Percentiles rank a stretch among this genome's conserved stretches.
Evolutionary conservation across 2,888 invertebrate species (phyloP).

Genomic region (Patella pellucida): DNA sequence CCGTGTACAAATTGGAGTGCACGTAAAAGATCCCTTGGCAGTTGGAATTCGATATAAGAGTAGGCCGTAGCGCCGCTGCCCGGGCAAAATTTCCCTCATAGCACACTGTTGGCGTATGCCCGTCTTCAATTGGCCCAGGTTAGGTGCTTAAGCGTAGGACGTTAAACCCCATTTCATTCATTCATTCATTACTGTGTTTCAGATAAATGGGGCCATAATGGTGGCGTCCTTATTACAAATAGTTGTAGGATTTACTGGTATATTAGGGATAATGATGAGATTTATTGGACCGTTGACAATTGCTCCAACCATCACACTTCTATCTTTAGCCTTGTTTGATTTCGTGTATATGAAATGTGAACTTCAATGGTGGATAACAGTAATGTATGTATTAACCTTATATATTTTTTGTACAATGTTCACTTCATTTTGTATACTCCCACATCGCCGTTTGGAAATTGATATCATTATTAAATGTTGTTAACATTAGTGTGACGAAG

Average conservation of each 20-base stretch:
- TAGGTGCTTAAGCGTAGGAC: too few relatives aligned
- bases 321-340: slow-evolving; percentile 85
- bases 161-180: too few relatives aligned
- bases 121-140: too few relatives aligned
- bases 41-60: too few relatives aligned
- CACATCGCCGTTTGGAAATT: too few relatives aligned
- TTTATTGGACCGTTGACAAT: slow-evolving; percentile 88
- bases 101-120: too few relatives aligned
- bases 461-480: too few relatives aligned
- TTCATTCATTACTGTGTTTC: neutral
- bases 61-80: too few relatives aligned
- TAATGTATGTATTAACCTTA: slow-evolving; percentile 76
- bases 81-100: too few relatives aligned
- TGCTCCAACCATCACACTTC: slow-evolving; percentile 85
- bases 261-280: slow-evolving; percentile 81
- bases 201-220: slow-evolving; percentile 85
- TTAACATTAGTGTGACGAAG: too few relatives aligned
- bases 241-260: slow-evolving; percentile 79
- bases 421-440: neutral
- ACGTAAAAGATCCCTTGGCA: too few relatives aligned
- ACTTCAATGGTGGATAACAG: slow-evolving; percentile 86
- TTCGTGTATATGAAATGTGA: slow-evolving; percentile 84
- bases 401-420: neutral
- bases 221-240: slow-evolving; percentile 84
- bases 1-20: too few relatives aligned